phyloP scores from a whole-genome alignment of 2,888 invertebrate species.

The Geotrupes spiniger region DNA sequence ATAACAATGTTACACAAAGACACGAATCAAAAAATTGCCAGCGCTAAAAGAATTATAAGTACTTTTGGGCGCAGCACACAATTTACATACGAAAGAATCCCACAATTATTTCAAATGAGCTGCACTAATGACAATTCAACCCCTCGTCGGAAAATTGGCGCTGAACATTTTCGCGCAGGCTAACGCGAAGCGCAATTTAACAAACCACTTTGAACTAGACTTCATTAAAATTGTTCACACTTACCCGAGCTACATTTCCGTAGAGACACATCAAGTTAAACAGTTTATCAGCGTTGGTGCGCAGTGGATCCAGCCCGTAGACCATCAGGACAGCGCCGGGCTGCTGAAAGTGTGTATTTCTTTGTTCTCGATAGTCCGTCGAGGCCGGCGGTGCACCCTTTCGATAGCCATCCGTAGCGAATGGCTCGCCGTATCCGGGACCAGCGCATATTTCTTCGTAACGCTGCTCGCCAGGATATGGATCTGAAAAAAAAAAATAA shows the following conservation, averaged over 20 bases:
- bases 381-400: constrained; percentile 51
- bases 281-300: constrained; percentile 91
- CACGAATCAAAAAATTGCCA: no score
- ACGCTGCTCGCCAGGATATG: constrained; percentile 45
- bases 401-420: constrained; percentile 45
- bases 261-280: constrained; percentile 99
- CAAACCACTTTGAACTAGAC: no score
- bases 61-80: no score
- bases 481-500: constrained; percentile 39
- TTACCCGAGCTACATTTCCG: constrained; percentile 95
- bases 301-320: constrained; percentile 90
- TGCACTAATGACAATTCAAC: no score
- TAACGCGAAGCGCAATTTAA: no score
- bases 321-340: constrained; percentile 97
- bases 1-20: no score
- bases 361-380: constrained; percentile 49
- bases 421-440: constrained; percentile 46
- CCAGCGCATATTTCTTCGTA: constrained; percentile 51
- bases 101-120: no score
- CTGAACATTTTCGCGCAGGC: no score
- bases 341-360: constrained; percentile 50
- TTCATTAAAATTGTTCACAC: no score
- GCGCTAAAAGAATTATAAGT: no score
- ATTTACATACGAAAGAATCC: no score
- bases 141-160: no score